Evolutionary conservation across 2,797 vertebrate genomes (phyloP).

Genomic region (Myiotriccus ornatus): DNA sequence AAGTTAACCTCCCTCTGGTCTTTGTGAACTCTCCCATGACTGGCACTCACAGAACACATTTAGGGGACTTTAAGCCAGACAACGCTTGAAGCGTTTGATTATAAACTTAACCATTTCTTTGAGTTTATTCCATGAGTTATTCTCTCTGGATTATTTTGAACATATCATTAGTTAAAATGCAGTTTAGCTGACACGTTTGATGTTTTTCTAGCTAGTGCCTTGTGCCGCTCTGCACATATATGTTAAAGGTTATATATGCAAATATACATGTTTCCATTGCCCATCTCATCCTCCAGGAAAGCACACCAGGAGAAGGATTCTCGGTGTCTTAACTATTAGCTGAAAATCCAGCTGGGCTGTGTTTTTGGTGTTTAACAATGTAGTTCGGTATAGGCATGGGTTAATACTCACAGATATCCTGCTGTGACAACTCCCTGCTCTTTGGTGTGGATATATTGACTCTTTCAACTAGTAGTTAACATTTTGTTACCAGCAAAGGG

Average conservation of each 20-base stretch:
- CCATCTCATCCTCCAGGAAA: background rate
- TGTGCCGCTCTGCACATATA: background rate
- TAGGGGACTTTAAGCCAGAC: background rate
- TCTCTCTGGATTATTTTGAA: background rate
- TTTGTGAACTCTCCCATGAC: background rate
- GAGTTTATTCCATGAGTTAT: background rate
- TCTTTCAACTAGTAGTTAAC: background rate
- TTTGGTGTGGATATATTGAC: background rate
- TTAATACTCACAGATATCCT: background rate
- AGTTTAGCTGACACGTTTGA: background rate
- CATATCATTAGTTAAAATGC: background rate
- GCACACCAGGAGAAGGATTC: background rate
- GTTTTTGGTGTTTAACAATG: background rate
- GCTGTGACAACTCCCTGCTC: background rate
- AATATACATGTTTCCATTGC: background rate
- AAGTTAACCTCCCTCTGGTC: background rate
- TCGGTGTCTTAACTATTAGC: background rate
- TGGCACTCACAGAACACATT: background rate
- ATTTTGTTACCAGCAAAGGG: background rate
- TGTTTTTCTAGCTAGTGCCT: background rate
- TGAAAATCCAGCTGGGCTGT: background rate
- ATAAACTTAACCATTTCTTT: background rate
- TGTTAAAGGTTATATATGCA: background rate
- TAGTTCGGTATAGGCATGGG: background rate
- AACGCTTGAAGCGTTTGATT: background rate